Conservation (phyloP, 2,888 invertebrate species). For the Hypomecis atomaria region DNA sequence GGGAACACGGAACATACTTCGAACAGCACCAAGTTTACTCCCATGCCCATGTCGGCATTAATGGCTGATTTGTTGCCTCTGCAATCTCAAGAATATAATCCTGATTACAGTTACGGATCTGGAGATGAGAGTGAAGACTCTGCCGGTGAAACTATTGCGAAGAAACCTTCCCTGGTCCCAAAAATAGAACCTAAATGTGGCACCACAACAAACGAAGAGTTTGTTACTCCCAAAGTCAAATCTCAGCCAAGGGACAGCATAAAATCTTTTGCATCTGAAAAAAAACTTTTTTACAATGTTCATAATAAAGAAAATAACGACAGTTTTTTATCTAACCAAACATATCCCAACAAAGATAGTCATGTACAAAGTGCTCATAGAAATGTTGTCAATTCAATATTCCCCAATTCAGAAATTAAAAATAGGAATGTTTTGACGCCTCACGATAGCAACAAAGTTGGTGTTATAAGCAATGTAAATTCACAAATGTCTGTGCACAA, state of each 20-base stretch:
- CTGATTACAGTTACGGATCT: constrained; percentile 64
- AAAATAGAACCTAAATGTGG: constrained; percentile 37
- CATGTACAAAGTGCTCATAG: constrained; percentile 51
- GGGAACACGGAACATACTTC: constrained; percentile 70
- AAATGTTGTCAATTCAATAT: constrained; percentile 38
- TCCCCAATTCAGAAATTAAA: constrained; percentile 55
- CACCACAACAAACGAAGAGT: constrained; percentile 47
- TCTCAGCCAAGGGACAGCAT: constrained; percentile 50
- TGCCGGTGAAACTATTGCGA: constrained; percentile 58
- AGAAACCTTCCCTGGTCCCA: constrained; percentile 51
- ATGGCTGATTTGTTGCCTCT: constrained; percentile 72
- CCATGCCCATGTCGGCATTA: constrained; percentile 78
- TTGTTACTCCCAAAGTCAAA: constrained; percentile 61
- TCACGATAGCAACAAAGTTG: constrained; percentile 41
- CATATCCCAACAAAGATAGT: constrained; percentile 58
- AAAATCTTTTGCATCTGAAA: constrained; percentile 64
- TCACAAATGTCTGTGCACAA: constrained; percentile 51
- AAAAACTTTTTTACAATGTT: constrained; percentile 53
- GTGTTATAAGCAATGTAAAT: constrained; percentile 45
- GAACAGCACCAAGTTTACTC: constrained; percentile 74
- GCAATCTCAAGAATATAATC: constrained; percentile 58
- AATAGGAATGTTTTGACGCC: constrained; percentile 56
- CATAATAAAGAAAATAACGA: constrained; percentile 67
- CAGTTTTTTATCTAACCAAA: constrained; percentile 54
- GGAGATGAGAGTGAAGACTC: constrained; percentile 72